Base-by-base conservation (phyloP, 2,797 vertebrate species). In the Trichosurus vulpecula region DNA sequence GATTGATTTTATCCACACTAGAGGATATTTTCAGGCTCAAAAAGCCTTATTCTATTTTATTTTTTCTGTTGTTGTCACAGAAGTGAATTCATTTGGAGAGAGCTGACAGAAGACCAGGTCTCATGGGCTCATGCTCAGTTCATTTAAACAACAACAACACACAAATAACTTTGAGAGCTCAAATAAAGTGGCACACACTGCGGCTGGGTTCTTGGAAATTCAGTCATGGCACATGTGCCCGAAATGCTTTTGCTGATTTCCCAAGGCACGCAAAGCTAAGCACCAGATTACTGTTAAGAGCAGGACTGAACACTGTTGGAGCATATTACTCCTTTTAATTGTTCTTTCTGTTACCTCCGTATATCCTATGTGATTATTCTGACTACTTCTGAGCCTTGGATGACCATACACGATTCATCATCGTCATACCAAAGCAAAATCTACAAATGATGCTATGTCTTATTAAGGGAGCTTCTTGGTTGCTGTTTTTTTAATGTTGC, bases 291-390 rank as follows among this genome's bases (percentile, higher is more conserved):
- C 58, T 92, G 95, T 61, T 91, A 58, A 92, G 94, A 95, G 91
- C 57, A 41, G 90, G 52, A 5, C 27, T 30, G 55, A 90, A 54
- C 58, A 87, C 87, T 41, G 27, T 30, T 91, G 93, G 52, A 93
- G 12, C 47, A 66, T 31, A 14, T 94, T 95, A 52, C 13, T 93
- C 95, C 57, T 90, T 92, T 94, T 97, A 95, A 96, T 94, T 96
- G 54, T 95, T 90, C 96, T 90, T 90, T 87, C 58, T 92, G 81
- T 93, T 95, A 4, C 95, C 90, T 95, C 47, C 89, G 92, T 58
- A 41, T 91, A 91, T 92, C 92, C 54, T 4, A 0, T 0, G 12
- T 55, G 93, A 93, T 54, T 94, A 35, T 41, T 91, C 94, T 95
- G 93, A 97, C 57, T 93, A 27, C 87, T 94, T 95, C 81, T 58